These are phyloP conservation scores for Periophthalmus modestus DNA, from an alignment of 2,113 vertebrate species.

Conservation along the genomic window DNA sequence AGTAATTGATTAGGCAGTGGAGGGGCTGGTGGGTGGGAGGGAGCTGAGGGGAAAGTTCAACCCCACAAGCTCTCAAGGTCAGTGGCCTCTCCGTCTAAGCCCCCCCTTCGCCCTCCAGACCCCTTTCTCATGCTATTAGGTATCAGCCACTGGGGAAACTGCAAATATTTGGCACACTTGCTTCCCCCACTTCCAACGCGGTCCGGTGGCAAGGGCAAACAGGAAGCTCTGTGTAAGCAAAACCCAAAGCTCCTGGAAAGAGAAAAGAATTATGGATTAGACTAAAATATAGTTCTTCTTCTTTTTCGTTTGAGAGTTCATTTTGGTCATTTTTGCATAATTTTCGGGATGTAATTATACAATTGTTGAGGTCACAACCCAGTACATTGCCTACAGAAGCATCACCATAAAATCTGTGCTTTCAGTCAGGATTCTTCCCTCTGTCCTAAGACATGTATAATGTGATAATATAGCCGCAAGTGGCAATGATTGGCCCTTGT, in stretches of 20 bases:
- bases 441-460: too few relatives aligned
- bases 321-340: not conserved
- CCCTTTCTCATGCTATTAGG: constrained; percentile 74
- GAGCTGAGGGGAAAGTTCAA: constrained; percentile 72
- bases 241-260: constrained; percentile 26
- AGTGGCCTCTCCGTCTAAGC: constrained; percentile 57
- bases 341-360: not conserved
- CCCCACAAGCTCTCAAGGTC: constrained; percentile 72
- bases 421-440: too few relatives aligned
- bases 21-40: constrained; percentile 44
- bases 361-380: too few relatives aligned
- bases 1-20: constrained; percentile 79
- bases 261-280: constrained; percentile 23
- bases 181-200: constrained; percentile 49
- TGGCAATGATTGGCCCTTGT: too few relatives aligned
- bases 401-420: too few relatives aligned
- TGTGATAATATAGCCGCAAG: too few relatives aligned
- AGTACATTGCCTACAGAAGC: too few relatives aligned
- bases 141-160: constrained; percentile 67
- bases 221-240: constrained; percentile 60
- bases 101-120: constrained; percentile 39
- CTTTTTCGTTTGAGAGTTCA: not conserved
- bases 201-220: constrained; percentile 57
- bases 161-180: constrained; percentile 69
- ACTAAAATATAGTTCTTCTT: not conserved